Conservation (phyloP, 2,113 vertebrate genomes). For the Brachyhypopomus gauderio region DNA sequence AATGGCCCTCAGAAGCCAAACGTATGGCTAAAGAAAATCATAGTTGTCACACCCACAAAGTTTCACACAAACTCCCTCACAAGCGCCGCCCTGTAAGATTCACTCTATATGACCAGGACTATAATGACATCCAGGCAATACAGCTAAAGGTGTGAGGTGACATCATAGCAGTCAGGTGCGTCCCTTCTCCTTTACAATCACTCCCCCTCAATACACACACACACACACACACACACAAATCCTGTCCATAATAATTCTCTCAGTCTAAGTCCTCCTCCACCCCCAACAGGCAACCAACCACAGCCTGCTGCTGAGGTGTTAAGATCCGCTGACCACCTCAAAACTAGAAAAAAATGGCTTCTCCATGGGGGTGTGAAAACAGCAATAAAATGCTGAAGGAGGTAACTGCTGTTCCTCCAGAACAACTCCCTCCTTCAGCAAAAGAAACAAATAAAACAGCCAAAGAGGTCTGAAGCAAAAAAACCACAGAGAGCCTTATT, state of each 20-base stretch:
- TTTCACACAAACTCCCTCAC: neutral
- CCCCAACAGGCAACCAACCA: neutral
- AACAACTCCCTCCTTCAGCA: neutral
- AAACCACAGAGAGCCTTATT: conserved; percentile 17
- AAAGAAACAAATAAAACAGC: neutral
- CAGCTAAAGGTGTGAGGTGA: neutral
- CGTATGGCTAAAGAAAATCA: neutral
- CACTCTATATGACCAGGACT: neutral
- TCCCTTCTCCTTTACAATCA: neutral
- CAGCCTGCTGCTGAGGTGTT: conserved; percentile 22
- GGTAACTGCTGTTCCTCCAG: neutral
- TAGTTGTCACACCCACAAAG: neutral
- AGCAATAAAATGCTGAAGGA: conserved; percentile 12
- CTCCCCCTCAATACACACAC: neutral
- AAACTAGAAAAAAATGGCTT: conserved; percentile 29
- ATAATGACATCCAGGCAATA: neutral
- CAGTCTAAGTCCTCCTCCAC: no score
- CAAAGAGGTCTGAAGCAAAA: conserved; percentile 7
- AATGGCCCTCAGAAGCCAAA: neutral
- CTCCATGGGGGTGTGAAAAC: conserved; percentile 36
- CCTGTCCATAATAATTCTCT: neutral
- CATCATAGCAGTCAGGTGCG: neutral
- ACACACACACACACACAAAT: neutral
- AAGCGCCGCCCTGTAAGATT: neutral
- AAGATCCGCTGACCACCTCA: conserved; percentile 43